Evolutionary conservation across 2,797 vertebrate species (phyloP).

Genomic region (Falco concolor): DNA sequence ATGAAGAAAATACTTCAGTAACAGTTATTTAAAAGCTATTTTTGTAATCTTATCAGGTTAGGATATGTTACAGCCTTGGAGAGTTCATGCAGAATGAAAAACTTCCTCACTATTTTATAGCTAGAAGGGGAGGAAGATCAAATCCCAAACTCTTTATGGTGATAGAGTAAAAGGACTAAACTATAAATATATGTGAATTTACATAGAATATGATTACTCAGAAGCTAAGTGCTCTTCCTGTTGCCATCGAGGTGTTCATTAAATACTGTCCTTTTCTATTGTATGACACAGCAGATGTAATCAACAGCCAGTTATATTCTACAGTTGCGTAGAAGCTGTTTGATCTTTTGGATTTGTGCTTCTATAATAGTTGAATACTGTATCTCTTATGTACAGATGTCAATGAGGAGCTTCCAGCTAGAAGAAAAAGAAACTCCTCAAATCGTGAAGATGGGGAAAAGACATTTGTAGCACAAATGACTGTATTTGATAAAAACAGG

Average conservation of each 20-base stretch:
- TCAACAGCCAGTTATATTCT: neutral
- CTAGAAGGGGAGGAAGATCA: neutral
- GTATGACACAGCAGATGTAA: neutral
- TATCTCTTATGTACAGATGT: conserved; percentile 80
- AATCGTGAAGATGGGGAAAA: conserved; percentile 89
- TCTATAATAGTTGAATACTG: neutral
- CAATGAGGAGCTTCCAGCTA: conserved; percentile 83
- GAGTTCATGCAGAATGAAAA: neutral
- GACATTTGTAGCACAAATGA: conserved; percentile 96
- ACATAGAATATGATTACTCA: neutral
- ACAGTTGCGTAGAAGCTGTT: neutral
- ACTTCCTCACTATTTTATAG: neutral
- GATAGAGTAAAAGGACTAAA: neutral
- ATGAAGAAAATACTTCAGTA: neutral
- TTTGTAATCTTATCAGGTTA: neutral
- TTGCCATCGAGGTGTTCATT: neutral
- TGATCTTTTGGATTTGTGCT: neutral
- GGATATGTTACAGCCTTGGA: neutral
- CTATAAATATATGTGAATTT: neutral
- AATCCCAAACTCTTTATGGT: neutral
- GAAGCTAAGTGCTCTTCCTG: neutral
- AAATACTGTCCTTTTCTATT: neutral
- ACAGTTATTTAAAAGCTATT: neutral
- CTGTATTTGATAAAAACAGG: conserved; percentile 99
- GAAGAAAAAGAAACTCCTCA: conserved; percentile 87